These are phyloP conservation scores for Mythimna vitellina DNA, from an alignment of 2,888 invertebrate genomes.

Conservation along the genomic window DNA sequence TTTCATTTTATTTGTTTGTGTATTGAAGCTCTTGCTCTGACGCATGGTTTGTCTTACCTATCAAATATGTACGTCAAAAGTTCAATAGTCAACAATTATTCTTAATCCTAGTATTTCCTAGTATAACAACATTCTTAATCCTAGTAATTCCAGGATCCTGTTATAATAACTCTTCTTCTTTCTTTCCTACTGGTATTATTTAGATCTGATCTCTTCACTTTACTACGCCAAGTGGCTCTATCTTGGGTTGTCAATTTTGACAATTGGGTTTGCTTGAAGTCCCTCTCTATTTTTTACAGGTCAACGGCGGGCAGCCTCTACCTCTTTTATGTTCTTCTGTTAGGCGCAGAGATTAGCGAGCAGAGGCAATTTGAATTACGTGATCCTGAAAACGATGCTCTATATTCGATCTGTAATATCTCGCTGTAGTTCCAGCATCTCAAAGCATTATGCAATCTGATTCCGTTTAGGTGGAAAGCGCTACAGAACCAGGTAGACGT, in stretches of 20 bases:
- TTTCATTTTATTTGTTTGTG: neutral
- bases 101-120: neutral
- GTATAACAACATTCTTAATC: no score
- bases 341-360: no score
- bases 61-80: constrained; percentile 3
- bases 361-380: no score
- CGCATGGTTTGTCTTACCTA: neutral
- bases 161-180: neutral
- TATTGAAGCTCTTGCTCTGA: constrained; percentile 3
- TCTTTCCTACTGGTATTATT: no score
- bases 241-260: no score
- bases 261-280: no score
- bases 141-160: neutral
- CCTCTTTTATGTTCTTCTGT: no score
- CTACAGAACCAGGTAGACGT: neutral
- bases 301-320: no score
- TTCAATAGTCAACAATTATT: neutral
- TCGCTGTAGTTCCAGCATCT: neutral
- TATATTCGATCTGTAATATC: neutral
- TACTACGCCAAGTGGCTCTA: no score
- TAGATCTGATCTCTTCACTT: no score
- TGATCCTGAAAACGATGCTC: no score
- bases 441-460: neutral
- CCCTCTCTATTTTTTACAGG: no score
- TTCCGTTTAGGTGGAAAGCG: neutral